phyloP scores from a whole-genome alignment of 2,888 invertebrate species.

The Sycophila texana region DNA sequence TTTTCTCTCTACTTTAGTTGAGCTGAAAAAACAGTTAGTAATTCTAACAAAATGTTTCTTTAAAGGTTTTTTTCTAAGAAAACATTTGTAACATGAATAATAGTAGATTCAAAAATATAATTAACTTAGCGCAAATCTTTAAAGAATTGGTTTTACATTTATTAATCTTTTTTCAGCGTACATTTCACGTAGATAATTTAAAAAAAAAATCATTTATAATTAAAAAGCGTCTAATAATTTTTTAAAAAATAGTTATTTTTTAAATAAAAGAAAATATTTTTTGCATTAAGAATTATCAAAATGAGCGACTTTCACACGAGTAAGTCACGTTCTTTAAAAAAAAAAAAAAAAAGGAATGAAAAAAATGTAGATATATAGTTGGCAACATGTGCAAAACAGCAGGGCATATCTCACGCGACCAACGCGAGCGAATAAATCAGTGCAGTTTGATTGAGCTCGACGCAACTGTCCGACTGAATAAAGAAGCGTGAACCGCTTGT shows the following conservation, averaged over 20 bases:
- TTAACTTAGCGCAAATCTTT: too few relatives aligned
- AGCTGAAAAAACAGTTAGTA: too few relatives aligned
- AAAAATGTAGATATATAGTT: not conserved
- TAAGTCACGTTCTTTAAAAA: not conserved
- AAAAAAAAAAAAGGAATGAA: not conserved
- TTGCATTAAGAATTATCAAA: not conserved
- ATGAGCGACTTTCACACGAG: not conserved
- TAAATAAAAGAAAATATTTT: not conserved
- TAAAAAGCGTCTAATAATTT: not conserved
- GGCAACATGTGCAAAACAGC: not conserved
- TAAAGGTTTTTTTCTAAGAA: too few relatives aligned
- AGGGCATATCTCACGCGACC: not conserved
- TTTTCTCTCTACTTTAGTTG: too few relatives aligned
- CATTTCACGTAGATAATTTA: too few relatives aligned
- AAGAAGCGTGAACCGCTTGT: not conserved
- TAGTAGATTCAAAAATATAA: too few relatives aligned
- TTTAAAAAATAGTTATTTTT: not conserved
- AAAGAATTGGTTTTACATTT: too few relatives aligned
- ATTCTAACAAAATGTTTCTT: too few relatives aligned
- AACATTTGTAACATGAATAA: too few relatives aligned
- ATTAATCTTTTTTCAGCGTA: too few relatives aligned
- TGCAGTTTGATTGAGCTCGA: constrained; percentile 18
- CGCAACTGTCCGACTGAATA: not conserved
- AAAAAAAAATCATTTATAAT: too few relatives aligned
- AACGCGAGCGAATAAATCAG: constrained; percentile 16